phyloP scores from a whole-genome alignment of 1,140 invertebrate genomes.

The Musca domestica region DNA sequence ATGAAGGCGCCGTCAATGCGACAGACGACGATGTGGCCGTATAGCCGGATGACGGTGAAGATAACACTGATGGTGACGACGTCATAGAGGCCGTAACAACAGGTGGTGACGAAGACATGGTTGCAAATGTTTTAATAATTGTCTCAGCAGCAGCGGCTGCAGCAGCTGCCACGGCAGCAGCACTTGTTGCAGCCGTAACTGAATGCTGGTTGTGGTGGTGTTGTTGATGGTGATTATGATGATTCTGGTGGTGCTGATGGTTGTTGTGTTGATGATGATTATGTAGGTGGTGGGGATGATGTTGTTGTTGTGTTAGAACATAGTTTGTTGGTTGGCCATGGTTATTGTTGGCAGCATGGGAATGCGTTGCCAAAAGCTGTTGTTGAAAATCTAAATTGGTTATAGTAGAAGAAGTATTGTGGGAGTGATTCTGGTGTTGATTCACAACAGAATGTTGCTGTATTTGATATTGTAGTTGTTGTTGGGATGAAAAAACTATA shows the following conservation, averaged over 20 bases:
- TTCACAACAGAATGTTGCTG: neutral
- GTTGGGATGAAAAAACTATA: neutral
- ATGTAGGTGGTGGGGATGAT: neutral
- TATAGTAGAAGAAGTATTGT: no score
- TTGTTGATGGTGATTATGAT: conserved; percentile 1
- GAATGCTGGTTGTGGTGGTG: conserved; percentile 3
- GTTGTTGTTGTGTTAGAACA: neutral
- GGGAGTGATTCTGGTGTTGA: no score
- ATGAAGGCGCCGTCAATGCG: conserved; percentile 11
- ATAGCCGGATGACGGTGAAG: neutral
- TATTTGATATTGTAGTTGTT: neutral
- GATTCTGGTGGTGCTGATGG: neutral
- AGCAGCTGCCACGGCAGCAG: conserved; percentile 26
- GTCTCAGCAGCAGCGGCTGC: conserved; percentile 35
- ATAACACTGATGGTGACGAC: conserved; percentile 1
- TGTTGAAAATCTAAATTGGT: no score
- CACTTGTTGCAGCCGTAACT: conserved; percentile 13
- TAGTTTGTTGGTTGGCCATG: no score
- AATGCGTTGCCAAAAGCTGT: no score
- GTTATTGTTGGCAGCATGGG: no score
- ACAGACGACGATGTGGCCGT: neutral
- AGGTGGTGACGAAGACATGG: conserved; percentile 26
- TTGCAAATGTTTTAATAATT: conserved; percentile 44
- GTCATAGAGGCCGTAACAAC: conserved; percentile 5
- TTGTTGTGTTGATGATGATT: neutral